Evolutionary conservation across 53 echinoderm and acorn worm species (phyloP).

Genomic region (Henricia sp.): DNA sequence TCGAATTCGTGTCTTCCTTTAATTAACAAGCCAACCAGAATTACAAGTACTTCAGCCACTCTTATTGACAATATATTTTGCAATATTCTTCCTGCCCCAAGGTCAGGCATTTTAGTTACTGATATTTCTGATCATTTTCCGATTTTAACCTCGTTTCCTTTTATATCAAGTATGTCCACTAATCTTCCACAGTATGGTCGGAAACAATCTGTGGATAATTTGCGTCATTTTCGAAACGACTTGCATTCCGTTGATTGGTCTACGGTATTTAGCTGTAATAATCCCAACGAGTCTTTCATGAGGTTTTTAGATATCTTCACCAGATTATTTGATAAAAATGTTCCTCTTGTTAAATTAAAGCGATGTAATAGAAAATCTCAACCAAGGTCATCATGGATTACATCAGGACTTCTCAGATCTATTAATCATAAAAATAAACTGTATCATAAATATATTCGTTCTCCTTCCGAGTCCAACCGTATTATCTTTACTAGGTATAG

Average conservation of each 20-base stretch:
- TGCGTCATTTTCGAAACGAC: neutral
- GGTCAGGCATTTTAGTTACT: neutral
- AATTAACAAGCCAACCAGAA: no score
- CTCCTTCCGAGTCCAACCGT: neutral
- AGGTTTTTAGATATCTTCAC: neutral
- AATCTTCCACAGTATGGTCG: neutral
- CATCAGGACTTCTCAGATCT: neutral
- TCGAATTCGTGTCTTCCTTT: neutral
- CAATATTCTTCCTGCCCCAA: neutral
- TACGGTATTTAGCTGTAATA: neutral
- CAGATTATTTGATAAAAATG: neutral
- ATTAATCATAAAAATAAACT: no score
- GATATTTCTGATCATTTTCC: no score
- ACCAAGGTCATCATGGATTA: neutral
- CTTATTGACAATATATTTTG: neutral
- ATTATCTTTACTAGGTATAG: neutral
- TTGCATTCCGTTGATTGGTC: neutral
- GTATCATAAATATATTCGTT: neutral
- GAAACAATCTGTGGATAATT: neutral
- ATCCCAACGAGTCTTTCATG: neutral
- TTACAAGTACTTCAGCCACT: neutral
- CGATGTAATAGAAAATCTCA: neutral
- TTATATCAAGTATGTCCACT: neutral
- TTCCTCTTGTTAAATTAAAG: no score
- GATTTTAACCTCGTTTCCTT: neutral